A percentile compares a stretch with the other conserved stretches of the same genome.
These are phyloP conservation scores for Chironomus tepperi DNA, from an alignment of 1,140 invertebrate genomes.

Conservation along the genomic window DNA sequence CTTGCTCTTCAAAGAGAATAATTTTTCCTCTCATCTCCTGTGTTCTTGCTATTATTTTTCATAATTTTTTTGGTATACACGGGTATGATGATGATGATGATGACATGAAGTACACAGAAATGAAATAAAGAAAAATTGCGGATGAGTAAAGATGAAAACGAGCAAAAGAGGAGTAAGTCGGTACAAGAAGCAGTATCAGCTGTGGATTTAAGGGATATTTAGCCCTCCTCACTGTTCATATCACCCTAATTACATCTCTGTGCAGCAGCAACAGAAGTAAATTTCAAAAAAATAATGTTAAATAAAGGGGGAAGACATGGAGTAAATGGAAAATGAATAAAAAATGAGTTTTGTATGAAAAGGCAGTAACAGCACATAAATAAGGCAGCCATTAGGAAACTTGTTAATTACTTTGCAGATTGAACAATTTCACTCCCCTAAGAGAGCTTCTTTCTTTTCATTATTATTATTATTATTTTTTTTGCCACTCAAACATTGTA, in stretches of 20 bases:
- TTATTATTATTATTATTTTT: neutral
- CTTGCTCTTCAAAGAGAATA: neutral
- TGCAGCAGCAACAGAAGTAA: no score
- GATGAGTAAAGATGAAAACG: no score
- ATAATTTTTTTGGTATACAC: no score
- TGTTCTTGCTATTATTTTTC: no score
- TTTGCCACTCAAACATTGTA: neutral
- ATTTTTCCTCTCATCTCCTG: neutral
- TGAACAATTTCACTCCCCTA: slow-evolving; percentile 15
- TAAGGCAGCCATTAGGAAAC: slow-evolving; percentile 19
- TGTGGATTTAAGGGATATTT: no score
- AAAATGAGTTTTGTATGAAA: slow-evolving; percentile 13
- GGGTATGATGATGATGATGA: neutral
- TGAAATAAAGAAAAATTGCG: neutral
- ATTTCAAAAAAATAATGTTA: neutral
- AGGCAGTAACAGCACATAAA: neutral
- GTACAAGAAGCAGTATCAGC: no score
- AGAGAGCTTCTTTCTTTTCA: neutral
- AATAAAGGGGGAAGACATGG: neutral
- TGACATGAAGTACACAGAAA: neutral
- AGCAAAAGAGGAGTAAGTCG: no score
- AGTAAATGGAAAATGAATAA: slow-evolving; percentile 17
- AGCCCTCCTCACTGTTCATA: no score
- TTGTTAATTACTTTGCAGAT: slow-evolving; percentile 23
- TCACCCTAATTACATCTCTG: no score